Base-by-base conservation (phyloP, 2,113 vertebrate species). In the Cryptotis parvus region DNA sequence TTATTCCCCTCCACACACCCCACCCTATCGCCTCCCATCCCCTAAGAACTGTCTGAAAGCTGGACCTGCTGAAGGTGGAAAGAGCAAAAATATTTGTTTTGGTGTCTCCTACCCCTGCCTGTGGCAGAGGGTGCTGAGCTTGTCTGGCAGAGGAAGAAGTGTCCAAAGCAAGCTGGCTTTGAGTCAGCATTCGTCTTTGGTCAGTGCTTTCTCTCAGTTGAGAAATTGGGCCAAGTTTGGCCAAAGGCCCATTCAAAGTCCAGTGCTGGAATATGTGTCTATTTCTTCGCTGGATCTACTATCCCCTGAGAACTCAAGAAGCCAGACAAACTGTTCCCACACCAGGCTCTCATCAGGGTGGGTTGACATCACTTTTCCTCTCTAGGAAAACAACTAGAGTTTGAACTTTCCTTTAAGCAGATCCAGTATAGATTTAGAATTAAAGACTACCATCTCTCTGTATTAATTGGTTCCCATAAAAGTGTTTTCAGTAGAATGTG, bases 141-240 rank as follows among this genome's bases (percentile, higher is more conserved):
- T 41, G 78, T 79, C 90, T 90, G 85, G 92, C 76, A 92, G 83
- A 72, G 70, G 75, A 80, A 73, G 78, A 35, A 10, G 3, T 70
- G 58, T 95, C 75, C 73, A 31, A 75, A 90, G 89, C 73, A 91
- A 90, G 29, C 49, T 94, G 95, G 95, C 85, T 84, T 83, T 39
- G 82, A 94, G 29, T 94, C 85, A 91, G 72, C 41, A 73, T 63
- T 84, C 85, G 92, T 33, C 83, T 74, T 90, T 90, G 82, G 85
- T 96, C 92, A 90, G 33, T 85, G 61, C 73, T 95, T 84, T 95
- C 75, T 93, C 82, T 88, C 79, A 80, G 85, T 85, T 76, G 61
- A 96, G 95, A 95, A 94, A 90, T 37, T 94, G 91, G 95, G 93
- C 93, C 96, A 95, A 94, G 93, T 96, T 92, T 96, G 96, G 95